phyloP scores from a whole-genome alignment of 2,888 invertebrate genomes.

The Sesia bembeciformis region DNA sequence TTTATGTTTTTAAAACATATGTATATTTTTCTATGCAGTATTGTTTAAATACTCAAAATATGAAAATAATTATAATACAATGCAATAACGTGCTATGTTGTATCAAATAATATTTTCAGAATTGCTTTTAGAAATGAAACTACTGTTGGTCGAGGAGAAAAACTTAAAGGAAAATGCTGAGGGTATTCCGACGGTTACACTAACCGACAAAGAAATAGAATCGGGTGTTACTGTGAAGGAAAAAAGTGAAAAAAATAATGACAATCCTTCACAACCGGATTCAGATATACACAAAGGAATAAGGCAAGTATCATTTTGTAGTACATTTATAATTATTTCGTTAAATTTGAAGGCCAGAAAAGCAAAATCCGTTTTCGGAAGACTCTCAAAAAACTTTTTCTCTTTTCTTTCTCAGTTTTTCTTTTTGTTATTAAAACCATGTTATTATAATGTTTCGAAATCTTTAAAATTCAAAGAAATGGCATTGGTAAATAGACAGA shows the following conservation, averaged over 20 bases:
- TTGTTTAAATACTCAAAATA: too few relatives aligned
- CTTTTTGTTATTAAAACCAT: too few relatives aligned
- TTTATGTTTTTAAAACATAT: too few relatives aligned
- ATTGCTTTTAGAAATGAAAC: constrained; percentile 23
- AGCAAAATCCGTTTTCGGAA: too few relatives aligned
- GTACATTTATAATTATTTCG: background rate
- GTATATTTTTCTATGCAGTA: too few relatives aligned
- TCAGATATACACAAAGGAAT: background rate
- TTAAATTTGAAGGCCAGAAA: background rate
- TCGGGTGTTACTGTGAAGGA: background rate
- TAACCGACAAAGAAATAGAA: background rate
- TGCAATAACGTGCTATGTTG: too few relatives aligned
- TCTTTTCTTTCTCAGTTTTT: too few relatives aligned
- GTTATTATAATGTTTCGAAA: too few relatives aligned
- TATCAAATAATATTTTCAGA: background rate
- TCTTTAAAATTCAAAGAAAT: too few relatives aligned
- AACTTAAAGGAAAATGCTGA: constrained; percentile 10
- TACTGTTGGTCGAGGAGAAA: constrained; percentile 17
- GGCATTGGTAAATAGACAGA: too few relatives aligned
- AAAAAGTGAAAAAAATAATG: background rate
- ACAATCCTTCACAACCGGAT: background rate
- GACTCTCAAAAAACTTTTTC: too few relatives aligned
- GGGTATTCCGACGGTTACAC: background rate
- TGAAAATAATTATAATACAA: too few relatives aligned
- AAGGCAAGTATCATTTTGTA: background rate